A percentile compares a stretch with the other conserved stretches of the same genome.
Conservation (phyloP, 1,140 invertebrate genomes). For the Danaus plexippus region DNA sequence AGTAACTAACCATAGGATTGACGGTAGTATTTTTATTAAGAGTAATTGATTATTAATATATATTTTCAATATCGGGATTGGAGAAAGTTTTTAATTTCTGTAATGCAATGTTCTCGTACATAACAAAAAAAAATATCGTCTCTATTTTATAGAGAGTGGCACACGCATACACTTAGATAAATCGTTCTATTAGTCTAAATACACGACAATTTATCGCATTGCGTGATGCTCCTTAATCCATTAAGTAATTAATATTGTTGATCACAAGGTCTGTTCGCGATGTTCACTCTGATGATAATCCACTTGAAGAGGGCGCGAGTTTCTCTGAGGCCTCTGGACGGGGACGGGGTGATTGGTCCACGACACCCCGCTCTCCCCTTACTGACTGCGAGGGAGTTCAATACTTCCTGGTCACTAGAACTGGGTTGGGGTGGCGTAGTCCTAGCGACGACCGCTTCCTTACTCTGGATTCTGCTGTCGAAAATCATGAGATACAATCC, state of each 20-base stretch:
- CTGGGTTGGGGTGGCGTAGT: conserved; percentile 87
- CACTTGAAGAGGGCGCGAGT: conserved; percentile 83
- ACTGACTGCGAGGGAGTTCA: conserved; percentile 80
- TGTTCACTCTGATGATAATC: conserved; percentile 91
- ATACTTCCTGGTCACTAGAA: conserved; percentile 85
- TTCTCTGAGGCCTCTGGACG: conserved; percentile 78
- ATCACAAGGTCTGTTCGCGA: conserved; percentile 85
- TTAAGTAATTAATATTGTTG: conserved; percentile 9
- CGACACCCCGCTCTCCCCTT: conserved; percentile 49
- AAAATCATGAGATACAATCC: conserved; percentile 93
- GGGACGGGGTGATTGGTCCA: conserved; percentile 79
- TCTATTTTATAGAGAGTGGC: no score
- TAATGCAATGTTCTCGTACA: no score
- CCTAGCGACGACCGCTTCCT: conserved; percentile 81
- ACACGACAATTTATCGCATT: no score
- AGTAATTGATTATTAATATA: no score
- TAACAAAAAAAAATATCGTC: no score
- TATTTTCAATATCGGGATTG: no score
- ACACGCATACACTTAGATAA: no score
- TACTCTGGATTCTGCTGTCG: conserved; percentile 89
- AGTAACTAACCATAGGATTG: no score
- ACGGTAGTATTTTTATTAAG: no score
- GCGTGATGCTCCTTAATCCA: no score
- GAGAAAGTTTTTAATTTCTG: no score
- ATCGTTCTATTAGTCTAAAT: no score